Evolutionary conservation across 2,797 vertebrate species (phyloP).

Genomic region (Danio choprae): DNA sequence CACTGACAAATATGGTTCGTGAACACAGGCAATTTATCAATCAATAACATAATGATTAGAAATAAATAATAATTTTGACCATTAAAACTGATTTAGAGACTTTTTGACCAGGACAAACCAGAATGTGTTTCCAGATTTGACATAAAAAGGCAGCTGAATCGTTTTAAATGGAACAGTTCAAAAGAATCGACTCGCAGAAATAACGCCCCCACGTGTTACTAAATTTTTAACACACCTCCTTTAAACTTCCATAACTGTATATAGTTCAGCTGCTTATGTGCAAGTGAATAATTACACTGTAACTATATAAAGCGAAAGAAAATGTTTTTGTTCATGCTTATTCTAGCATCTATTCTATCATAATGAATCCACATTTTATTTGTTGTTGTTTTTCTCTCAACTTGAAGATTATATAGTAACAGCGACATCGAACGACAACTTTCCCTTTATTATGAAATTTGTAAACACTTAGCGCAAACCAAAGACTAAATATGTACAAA

Average conservation of each 20-base stretch:
- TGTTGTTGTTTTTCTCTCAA: too few relatives aligned
- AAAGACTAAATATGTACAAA: too few relatives aligned
- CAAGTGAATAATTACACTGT: neutral
- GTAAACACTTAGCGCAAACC: too few relatives aligned
- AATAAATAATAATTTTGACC: neutral
- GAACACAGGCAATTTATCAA: too few relatives aligned
- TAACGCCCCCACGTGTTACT: neutral
- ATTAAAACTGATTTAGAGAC: too few relatives aligned
- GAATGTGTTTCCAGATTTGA: neutral
- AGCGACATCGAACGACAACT: too few relatives aligned
- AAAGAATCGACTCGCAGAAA: slow-evolving; percentile 15
- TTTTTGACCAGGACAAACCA: neutral
- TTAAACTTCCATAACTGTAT: neutral
- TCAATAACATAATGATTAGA: neutral
- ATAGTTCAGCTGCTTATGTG: neutral
- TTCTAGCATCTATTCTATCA: neutral
- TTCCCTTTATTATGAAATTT: too few relatives aligned
- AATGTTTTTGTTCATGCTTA: neutral
- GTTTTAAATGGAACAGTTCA: neutral
- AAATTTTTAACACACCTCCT: neutral
- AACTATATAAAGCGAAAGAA: neutral
- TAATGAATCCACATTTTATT: too few relatives aligned
- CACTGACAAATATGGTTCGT: too few relatives aligned
- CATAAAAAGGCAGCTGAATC: neutral
- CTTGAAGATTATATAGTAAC: too few relatives aligned